phyloP scores from a whole-genome alignment of 2,113 vertebrate genomes.

The Hiodon alosoides region DNA sequence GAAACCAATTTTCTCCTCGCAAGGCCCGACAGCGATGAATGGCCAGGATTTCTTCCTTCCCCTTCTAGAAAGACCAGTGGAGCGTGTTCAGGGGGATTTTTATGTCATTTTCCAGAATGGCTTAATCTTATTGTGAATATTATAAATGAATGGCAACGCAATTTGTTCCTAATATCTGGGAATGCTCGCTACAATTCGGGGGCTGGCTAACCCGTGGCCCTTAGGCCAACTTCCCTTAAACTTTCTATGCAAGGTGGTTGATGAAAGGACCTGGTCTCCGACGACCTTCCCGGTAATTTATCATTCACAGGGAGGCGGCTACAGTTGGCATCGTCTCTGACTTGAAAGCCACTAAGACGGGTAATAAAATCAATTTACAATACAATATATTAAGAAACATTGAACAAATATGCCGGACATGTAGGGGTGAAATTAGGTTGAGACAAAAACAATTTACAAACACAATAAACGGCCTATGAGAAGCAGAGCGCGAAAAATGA shows the following conservation, averaged over 20 bases:
- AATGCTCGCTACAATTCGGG: slow-evolving; percentile 57
- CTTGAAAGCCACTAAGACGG: no score
- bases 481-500: neutral
- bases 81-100: slow-evolving; percentile 69
- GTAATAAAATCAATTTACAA: no score
- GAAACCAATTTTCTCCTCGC: slow-evolving; percentile 67
- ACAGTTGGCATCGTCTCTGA: no score
- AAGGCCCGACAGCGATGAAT: slow-evolving; percentile 59
- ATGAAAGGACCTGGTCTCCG: slow-evolving; percentile 42
- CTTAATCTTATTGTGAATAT: slow-evolving; percentile 82
- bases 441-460: no score
- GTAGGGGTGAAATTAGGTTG: no score
- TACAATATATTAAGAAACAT: no score
- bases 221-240: slow-evolving; percentile 56
- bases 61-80: slow-evolving; percentile 59
- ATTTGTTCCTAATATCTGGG: slow-evolving; percentile 75
- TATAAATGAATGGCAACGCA: slow-evolving; percentile 83
- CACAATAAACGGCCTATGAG: no score
- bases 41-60: slow-evolving; percentile 51
- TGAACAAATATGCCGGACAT: no score
- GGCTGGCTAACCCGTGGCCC: slow-evolving; percentile 60
- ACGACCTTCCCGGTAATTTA: neutral
- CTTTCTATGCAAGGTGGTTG: slow-evolving; percentile 47
- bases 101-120: slow-evolving; percentile 72
- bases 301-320: no score